Conservation (phyloP, 2,888 invertebrate genomes). For the Idaea biselata region DNA sequence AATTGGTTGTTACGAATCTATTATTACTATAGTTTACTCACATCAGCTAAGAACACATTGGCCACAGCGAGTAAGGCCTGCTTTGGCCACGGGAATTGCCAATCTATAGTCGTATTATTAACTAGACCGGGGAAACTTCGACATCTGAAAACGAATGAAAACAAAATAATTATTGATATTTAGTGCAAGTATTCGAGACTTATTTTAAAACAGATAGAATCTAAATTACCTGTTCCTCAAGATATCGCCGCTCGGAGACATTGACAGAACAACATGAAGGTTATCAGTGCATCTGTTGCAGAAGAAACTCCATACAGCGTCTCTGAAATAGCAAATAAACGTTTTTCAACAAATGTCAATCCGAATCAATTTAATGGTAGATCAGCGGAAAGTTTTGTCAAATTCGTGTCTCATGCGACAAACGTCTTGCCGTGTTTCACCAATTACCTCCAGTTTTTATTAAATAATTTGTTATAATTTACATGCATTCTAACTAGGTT, state of each 20-base stretch:
- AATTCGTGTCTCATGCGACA: no score
- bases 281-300: constrained; percentile 88
- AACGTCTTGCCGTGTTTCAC: no score
- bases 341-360: no score
- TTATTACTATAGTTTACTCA: constrained; percentile 54
- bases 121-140: constrained; percentile 95
- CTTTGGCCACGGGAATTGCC: constrained; percentile 96
- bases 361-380: no score
- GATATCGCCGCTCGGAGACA: constrained; percentile 93
- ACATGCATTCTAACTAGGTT: no score
- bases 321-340: constrained; percentile 67
- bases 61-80: constrained; percentile 94
- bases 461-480: no score
- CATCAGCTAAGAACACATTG: constrained; percentile 89
- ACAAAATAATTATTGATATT: background rate
- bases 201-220: background rate
- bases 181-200: background rate
- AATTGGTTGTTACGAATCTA: background rate
- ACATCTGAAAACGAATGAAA: constrained; percentile 71
- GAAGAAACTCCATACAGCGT: constrained; percentile 93
- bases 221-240: constrained; percentile 83
- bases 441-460: no score
- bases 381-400: no score
- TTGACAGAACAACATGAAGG: constrained; percentile 93
- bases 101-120: constrained; percentile 95